phyloP scores from a whole-genome alignment of 2,797 vertebrate species.

The Neomorphus geoffroyi region DNA sequence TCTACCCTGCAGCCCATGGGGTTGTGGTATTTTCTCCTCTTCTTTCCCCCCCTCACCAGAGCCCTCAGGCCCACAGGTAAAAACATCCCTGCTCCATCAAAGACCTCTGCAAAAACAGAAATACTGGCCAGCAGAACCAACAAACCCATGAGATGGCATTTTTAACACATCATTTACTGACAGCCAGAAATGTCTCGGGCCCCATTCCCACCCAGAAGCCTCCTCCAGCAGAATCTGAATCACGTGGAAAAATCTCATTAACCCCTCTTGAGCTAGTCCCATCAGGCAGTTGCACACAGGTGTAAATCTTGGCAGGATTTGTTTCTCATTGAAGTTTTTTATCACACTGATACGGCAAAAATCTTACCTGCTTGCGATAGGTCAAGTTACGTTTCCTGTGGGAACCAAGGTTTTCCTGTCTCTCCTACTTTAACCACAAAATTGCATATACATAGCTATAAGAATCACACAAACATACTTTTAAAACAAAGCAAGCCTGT shows the following conservation, averaged over 20 bases:
- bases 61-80: neutral
- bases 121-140: neutral
- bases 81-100: rapidly evolving
- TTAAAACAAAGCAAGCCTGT: constrained; percentile 59
- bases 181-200: neutral
- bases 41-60: no score
- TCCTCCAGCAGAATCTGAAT: neutral
- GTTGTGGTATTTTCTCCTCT: neutral
- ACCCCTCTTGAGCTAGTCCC: neutral
- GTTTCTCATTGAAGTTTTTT: constrained; percentile 42
- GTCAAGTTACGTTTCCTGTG: constrained; percentile 32
- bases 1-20: neutral
- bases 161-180: neutral
- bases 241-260: neutral
- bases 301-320: constrained; percentile 45
- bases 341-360: constrained; percentile 12
- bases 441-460: constrained; percentile 55
- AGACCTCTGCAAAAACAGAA: neutral
- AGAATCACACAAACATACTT: constrained; percentile 51
- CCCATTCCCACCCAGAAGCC: rapidly evolving
- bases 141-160: neutral
- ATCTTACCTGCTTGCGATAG: constrained; percentile 24
- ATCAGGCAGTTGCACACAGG: neutral
- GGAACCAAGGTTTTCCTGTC: constrained; percentile 54
- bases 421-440: constrained; percentile 40